Base-by-base conservation (phyloP, 23 tunicate species). In the Diplosoma virens region DNA sequence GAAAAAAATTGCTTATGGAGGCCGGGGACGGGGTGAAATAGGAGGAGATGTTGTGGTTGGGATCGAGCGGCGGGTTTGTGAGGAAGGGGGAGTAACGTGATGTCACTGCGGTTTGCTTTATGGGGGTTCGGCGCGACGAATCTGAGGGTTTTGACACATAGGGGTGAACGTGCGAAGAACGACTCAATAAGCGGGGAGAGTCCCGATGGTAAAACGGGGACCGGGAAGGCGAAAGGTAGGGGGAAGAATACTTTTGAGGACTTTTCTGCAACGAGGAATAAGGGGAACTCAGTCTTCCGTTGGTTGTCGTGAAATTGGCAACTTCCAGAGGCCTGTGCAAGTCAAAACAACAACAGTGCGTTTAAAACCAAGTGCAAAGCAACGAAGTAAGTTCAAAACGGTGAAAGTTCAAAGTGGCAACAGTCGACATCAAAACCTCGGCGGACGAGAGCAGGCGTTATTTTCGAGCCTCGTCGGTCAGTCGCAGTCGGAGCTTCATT, bases 21-120 rank as follows among this genome's bases (percentile, higher is more conserved):
- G 69, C 9, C 35, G 69, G 9, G 69, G 28, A 3, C 35, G 2
- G 6, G 69, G 2, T 4, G 30, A 14, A 61, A 26, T 27, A 3
- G 69, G 69, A 29, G 69, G 30, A 27, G 69, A 61, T 61, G 28
- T 61, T 18, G 21, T 9, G 69, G 35, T 61, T 61, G 6, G 69
- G 35, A 26, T 61, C 69, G 5, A 5, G 5, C 3, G 35, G 4
- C 6, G 35, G 35, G 21, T 61, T 61, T 7, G 28, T 27, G 23
- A 35, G 30, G 30, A 61, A 61, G n/a, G 69, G 35, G 35, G 69
- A 61, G 30, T 5, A 61, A 5, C 18, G 69, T 3, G 69, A 61
- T 4, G 61, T 24, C 61, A 9, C 25, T 55, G 61, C 5, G 4
- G 61, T 55, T 55, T 55, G 61, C 22, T 55, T 55, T 11, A 29